Base-by-base conservation (phyloP, 1,140 invertebrate species). In the Nixonia krombeini region DNA sequence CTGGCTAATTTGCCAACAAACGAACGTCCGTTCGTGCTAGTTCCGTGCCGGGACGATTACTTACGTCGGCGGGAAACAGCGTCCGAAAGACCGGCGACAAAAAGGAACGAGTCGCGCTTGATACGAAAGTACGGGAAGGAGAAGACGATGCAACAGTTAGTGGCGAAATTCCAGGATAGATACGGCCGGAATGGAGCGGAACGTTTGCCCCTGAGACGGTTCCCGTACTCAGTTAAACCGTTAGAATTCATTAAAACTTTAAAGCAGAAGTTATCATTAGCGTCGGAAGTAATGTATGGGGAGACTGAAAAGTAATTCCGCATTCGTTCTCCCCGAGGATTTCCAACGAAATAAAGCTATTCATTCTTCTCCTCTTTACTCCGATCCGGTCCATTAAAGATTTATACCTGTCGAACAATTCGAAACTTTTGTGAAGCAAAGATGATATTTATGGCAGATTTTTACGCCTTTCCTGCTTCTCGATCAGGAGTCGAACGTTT, bases 211-310 rank as follows among this genome's bases (percentile, higher is more conserved):
- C 6, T 6, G 50, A 15, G 50, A 44, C 21, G 46, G n/a, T 33
- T 31, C 18, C n/a, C 8, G 29, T 17, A 53, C 40, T 33, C 42
- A 55, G 41, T 46, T 25, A 42, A 52, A 53, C 41, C 5, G 50
- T 42, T 33, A 13, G 41, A 55, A 55, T 55, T 55, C 40, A 55
- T 55, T 55, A 45, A 45, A 55, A 55, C 18, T 55, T 55, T 55
- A 26, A 17, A 55, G 31, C 29, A 53, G 28, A 29, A 31, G 38
- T 42, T 53, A 44, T 52, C 50, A 42, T 53, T 53, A 53, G 29
- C 40, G 28, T 33, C 18, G 29, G n/a, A 45, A 26, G 18, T 37
- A 45, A 55, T 51, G 1, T 26, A 40, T 35, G 26, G 28, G n/a
- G 40, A 25, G 37, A 12, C n/a, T 12, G 33, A 8, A 16, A 16